Base-by-base conservation (phyloP, 23 tunicate genomes). In the Pegea sp. region DNA sequence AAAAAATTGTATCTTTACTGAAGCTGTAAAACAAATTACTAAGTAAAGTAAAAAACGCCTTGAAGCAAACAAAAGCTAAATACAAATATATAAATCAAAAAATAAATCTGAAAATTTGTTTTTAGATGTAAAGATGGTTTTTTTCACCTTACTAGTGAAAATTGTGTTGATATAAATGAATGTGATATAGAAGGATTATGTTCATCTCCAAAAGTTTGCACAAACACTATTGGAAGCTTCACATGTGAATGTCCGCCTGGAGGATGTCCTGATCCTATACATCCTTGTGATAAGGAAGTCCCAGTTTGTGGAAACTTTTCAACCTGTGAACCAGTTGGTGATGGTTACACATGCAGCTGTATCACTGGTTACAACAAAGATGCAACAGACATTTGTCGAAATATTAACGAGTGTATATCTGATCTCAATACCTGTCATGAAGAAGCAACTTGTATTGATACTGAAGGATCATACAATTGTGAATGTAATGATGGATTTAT, bases 391-490 rank as follows among this genome's bases (percentile, higher is more conserved):
- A 16, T 11, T 8, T 38, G 46, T 16, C 13, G 16, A 16, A 38
- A 38, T 16, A 38, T 38, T 16, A 16, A 38, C 46, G 46, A 38
- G 46, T 38, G 46, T 16, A 38, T 8, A 11, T 11, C 46, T 16
- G 13, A 38, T 11, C 46, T 38, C 46, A 8, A 11, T 16, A 8
- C 16, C 13, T 50, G 56, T 20, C 22, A 18, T 21, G 8, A 7
- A 7, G 29, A 30, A 22, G 61, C 61, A n/a, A 56, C 42, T 31
- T 56, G 61, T 7, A 31, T 31, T 27, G 29, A 28, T 2, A 2
- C 4, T 42, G 29, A 56, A 23, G 61, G 61, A 18, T 26, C 61
- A 22, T 56, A 28, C 11, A 19, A n/a, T n/a, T 56, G 61, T 31
- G 61, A 26, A 8, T 56, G 61, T 13, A 30, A 19, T n/a, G 11